A percentile compares a stretch with the other conserved stretches of the same genome.
These are phyloP conservation scores for Drosophila robusta DNA, from an alignment of 2,888 invertebrate genomes.

Conservation along the genomic window DNA sequence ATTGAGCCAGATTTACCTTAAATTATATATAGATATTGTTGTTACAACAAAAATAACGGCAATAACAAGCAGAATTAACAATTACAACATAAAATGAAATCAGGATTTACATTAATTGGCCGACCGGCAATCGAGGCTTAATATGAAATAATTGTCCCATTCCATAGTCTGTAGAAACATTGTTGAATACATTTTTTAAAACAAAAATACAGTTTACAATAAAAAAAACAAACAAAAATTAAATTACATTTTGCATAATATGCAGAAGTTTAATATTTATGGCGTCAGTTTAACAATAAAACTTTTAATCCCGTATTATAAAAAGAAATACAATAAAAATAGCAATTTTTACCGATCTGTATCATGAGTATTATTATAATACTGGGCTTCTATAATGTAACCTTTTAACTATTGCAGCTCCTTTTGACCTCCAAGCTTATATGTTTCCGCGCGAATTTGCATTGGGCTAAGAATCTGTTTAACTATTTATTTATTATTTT, in stretches of 20 bases:
- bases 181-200: constrained; percentile 57
- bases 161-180: constrained; percentile 59
- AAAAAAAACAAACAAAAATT: constrained; percentile 25
- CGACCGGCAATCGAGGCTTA: constrained; percentile 28
- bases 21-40: background rate
- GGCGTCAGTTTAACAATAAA: background rate
- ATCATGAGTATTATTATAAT: no score
- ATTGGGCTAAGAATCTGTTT: no score
- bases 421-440: no score
- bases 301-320: no score
- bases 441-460: no score
- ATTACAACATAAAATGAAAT: constrained; percentile 63
- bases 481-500: no score
- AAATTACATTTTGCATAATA: background rate
- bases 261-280: constrained; percentile 4
- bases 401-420: no score
- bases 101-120: constrained; percentile 69
- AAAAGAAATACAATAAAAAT: background rate
- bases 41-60: constrained; percentile 6
- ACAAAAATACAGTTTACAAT: constrained; percentile 2
- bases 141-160: constrained; percentile 36
- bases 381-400: no score
- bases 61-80: background rate
- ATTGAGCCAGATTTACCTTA: background rate
- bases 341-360: no score